Conservation (phyloP, 1,140 invertebrate species). For the Zaprionus ghesquierei region DNA sequence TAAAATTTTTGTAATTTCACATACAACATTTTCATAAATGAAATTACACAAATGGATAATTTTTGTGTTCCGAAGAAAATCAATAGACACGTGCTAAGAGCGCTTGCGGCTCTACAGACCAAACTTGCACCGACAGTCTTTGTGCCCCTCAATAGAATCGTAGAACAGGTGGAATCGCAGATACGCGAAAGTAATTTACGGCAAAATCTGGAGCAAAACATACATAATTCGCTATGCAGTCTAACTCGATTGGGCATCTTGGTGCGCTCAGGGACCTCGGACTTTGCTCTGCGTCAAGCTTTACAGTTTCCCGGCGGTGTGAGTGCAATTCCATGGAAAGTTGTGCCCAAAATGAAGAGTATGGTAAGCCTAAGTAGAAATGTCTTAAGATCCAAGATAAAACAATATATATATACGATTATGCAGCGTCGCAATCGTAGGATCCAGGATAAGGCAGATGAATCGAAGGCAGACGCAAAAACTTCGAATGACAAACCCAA, state of each 20-base stretch:
- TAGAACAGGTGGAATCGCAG: neutral
- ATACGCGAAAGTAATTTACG: neutral
- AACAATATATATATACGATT: neutral
- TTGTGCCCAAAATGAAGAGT: neutral
- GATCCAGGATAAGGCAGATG: neutral
- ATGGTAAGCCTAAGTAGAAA: neutral
- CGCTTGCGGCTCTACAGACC: neutral
- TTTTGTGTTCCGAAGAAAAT: constrained; percentile 3
- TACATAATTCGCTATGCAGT: neutral
- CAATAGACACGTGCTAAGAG: neutral
- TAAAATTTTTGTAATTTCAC: no score
- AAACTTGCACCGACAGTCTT: neutral
- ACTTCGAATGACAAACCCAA: neutral
- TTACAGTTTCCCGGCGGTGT: neutral
- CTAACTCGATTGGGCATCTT: constrained; percentile 2
- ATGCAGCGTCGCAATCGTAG: neutral
- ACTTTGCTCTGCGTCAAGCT: constrained; percentile 1
- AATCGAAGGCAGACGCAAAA: neutral
- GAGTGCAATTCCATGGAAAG: neutral
- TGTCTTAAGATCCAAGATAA: neutral
- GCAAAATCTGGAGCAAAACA: neutral
- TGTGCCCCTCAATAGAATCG: neutral
- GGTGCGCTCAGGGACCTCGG: neutral
- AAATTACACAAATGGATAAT: neutral
- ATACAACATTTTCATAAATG: neutral